Evolutionary conservation across 2,113 vertebrate genomes (phyloP).

Genomic region (Cacatua alba): DNA sequence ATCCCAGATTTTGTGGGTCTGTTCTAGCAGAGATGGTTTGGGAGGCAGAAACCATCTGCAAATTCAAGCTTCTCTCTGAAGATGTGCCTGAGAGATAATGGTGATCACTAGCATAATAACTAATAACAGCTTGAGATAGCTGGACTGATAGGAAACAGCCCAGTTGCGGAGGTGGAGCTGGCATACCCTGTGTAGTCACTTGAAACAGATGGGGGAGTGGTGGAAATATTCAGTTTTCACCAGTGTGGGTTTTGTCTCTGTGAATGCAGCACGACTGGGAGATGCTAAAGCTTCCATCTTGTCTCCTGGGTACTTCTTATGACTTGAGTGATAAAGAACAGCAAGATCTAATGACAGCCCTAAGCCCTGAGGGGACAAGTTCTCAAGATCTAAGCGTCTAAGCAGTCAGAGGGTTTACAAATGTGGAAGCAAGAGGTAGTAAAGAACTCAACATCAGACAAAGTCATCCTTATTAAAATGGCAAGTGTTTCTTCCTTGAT

Average conservation of each 20-base stretch:
- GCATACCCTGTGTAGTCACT: not conserved
- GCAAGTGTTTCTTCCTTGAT: not conserved
- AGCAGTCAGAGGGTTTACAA: not conserved
- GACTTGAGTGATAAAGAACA: not conserved
- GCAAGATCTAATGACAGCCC: not conserved
- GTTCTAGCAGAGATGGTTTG: not conserved
- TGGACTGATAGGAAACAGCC: not conserved
- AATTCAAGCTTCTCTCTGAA: not conserved
- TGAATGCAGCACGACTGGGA: not conserved
- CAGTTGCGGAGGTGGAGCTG: not conserved
- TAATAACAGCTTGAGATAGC: conserved; percentile 4
- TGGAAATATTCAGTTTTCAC: not conserved
- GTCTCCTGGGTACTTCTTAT: not conserved
- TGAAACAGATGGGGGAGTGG: not conserved
- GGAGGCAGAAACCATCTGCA: not conserved
- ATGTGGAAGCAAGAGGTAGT: not conserved
- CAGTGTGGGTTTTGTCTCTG: not conserved
- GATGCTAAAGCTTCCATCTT: not conserved
- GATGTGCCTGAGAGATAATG: not conserved
- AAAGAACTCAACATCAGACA: not conserved
- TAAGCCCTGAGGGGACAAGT: not conserved
- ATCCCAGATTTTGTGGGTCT: not conserved
- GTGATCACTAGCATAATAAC: not conserved
- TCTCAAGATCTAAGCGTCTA: not conserved
- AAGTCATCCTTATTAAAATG: not conserved